Evolutionary conservation across 1,140 invertebrate species (phyloP).

Genomic region (Phenacoccus solenopsis): DNA sequence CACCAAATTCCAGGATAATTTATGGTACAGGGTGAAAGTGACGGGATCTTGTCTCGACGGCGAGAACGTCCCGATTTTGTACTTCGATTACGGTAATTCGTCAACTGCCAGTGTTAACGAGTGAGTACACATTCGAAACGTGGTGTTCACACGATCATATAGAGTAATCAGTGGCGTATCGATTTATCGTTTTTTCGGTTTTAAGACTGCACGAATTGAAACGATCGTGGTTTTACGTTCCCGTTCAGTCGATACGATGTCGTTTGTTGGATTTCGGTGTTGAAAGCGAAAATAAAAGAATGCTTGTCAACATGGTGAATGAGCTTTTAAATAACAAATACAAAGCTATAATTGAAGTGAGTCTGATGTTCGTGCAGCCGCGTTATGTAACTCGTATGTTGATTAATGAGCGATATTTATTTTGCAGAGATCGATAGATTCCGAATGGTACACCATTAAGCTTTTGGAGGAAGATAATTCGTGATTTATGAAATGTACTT

Average conservation of each 20-base stretch:
- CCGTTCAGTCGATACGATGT: background rate
- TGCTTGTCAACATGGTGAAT: background rate
- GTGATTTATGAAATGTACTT: no score
- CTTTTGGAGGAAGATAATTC: no score
- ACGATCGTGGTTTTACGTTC: background rate
- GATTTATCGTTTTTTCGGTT: no score
- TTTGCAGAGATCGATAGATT: no score
- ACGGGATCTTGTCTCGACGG: background rate
- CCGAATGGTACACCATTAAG: no score
- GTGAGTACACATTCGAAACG: no score
- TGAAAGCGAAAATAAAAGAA: background rate
- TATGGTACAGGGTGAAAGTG: background rate
- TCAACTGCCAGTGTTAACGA: background rate
- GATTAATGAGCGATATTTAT: no score
- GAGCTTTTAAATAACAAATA: background rate
- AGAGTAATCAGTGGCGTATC: no score
- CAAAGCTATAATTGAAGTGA: background rate
- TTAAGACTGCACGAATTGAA: slow-evolving; percentile 3
- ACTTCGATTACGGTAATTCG: background rate
- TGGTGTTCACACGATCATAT: no score
- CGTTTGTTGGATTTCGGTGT: background rate
- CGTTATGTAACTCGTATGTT: no score
- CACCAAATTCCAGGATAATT: background rate
- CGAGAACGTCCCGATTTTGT: background rate
- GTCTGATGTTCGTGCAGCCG: no score